Conservation (phyloP, 2,888 invertebrate species). For the Amiota communis region DNA sequence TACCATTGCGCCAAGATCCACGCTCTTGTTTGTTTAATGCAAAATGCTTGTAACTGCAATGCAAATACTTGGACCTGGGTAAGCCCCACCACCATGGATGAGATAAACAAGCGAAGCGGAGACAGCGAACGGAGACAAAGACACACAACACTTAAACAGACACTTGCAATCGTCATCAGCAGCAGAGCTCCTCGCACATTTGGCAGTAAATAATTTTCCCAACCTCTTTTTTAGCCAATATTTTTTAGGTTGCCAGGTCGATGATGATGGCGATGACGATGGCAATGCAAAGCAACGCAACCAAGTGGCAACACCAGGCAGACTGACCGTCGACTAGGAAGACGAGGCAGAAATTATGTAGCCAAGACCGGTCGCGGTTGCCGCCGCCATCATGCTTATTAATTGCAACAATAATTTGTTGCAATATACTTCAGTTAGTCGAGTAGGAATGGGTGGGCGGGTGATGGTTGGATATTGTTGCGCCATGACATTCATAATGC, state of each 20-base stretch:
- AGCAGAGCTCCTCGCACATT: background rate
- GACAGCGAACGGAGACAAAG: conserved; percentile 5
- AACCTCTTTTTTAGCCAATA: background rate
- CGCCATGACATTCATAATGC: conserved; percentile 40
- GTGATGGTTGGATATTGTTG: conserved; percentile 10
- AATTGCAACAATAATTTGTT: conserved; percentile 63
- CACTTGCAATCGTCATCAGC: conserved; percentile 30
- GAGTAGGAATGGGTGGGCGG: conserved; percentile 16
- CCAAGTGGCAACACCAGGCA: conserved; percentile 54
- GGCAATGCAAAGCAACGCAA: conserved; percentile 32
- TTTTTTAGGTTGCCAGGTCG: conserved; percentile 12
- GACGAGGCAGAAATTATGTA: conserved; percentile 26
- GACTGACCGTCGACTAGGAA: conserved; percentile 36
- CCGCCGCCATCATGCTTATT: conserved; percentile 49
- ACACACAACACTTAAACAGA: conserved; percentile 31
- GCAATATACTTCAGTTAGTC: background rate
- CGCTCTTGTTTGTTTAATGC: conserved; percentile 55
- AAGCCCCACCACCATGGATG: background rate
- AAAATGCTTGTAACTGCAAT: conserved; percentile 65
- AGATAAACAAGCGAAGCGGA: background rate
- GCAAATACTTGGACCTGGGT: conserved; percentile 56
- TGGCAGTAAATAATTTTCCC: background rate
- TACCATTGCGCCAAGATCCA: background rate
- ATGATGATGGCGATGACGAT: background rate
- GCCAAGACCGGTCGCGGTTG: conserved; percentile 28